Evolutionary conservation across 2,888 invertebrate genomes (phyloP), one percentile per base, ranked within the genome.

Genomic region (Stenotaenia linearis): DNA sequence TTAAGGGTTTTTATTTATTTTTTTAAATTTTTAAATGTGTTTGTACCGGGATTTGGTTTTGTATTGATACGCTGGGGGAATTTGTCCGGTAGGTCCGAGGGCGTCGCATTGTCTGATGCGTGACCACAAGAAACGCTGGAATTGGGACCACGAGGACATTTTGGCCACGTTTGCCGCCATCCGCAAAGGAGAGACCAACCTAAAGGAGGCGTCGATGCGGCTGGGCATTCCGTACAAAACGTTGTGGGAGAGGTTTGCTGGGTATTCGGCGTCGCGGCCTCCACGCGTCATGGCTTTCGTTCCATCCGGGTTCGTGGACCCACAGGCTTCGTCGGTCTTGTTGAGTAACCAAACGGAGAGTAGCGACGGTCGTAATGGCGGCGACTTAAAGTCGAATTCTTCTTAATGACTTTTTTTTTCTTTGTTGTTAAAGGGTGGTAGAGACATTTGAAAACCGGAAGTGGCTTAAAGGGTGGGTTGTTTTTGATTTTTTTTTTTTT

Each of bases 121-220:
- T 69, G 76, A 35, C 76, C 69, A 69, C 69, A 69, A 69, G 69
- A 69, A 69, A 69, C 69, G 69, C 69, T 69, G 69, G 69, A 69
- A 69, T 69, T 69, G 69, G 69, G 69, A 69, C 12, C 69, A 69
- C 69, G 69, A 69, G 69, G 69, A 69, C 69, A 69, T 69, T 69
- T 28, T 69, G 69, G 69, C 69, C 69, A 69, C 69, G 69, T 69
- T 69, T 69, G 69, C 69, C 69, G 69, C 69, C 69, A 69, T 69
- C 69, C 69, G 69, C 69, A 69, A 69, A 28, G 69, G 69, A 69
- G 69, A 69, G n/a, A 69, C 69, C 69, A 69, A 69, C 69, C 69
- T 69, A 1, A 69, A 69, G 69, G 69, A 69, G 28, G 69, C 69
- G 28, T 69, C 69, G 10, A 28, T 69, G 25, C 69, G 69, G 25